phyloP scores from a whole-genome alignment of 2,113 vertebrate species.

The Vidua chalybeata region DNA sequence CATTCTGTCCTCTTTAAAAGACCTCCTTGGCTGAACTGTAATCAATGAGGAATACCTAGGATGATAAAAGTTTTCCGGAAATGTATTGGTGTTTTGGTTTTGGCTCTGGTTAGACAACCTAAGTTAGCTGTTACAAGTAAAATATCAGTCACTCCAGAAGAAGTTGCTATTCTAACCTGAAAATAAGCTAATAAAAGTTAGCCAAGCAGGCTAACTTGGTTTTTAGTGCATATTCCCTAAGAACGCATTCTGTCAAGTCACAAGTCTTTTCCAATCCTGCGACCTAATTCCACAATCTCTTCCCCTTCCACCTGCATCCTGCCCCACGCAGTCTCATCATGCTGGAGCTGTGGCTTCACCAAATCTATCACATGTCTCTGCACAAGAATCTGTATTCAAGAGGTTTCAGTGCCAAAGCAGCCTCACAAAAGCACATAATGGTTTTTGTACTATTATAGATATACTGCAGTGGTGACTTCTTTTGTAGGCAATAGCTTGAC shows the following conservation, averaged over 20 bases:
- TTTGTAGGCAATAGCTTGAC: background rate
- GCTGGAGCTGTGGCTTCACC: background rate
- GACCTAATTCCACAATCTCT: background rate
- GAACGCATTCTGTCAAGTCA: background rate
- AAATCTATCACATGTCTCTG: background rate
- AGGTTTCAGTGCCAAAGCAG: background rate
- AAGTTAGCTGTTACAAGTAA: background rate
- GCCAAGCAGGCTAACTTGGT: background rate
- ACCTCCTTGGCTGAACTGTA: background rate
- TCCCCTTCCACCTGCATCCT: background rate
- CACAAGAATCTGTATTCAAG: background rate
- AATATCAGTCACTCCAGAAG: background rate
- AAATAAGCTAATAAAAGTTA: background rate
- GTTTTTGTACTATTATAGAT: background rate
- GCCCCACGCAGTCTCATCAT: background rate
- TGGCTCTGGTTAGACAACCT: background rate
- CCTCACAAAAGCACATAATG: background rate
- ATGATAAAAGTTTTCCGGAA: background rate
- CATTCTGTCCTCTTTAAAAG: background rate
- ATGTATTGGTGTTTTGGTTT: background rate
- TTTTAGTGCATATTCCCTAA: background rate
- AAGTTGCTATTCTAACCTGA: background rate
- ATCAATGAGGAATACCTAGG: background rate
- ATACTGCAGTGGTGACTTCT: background rate
- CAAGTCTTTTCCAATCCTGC: background rate